A percentile compares a stretch with the other conserved stretches of the same genome.
phyloP scores from a whole-genome alignment of 2,113 vertebrate species.

The Apodemus sylvaticus region DNA sequence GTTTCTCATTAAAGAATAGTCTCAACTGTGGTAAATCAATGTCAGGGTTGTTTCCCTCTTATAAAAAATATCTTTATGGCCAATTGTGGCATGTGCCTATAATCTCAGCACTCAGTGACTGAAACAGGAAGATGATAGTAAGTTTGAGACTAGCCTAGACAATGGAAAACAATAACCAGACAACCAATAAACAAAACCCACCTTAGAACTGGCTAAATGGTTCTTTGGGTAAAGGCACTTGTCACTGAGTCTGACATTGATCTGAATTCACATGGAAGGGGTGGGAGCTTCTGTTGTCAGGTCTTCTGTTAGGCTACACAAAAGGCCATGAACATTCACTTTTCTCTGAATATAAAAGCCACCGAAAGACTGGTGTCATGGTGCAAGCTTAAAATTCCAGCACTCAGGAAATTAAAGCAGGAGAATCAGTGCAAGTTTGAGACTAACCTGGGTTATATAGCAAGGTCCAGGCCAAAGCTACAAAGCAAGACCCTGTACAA shows the following conservation, averaged over 20 bases:
- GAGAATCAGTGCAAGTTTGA: background rate
- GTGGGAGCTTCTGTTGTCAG: background rate
- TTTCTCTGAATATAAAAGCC: slow-evolving; percentile 15
- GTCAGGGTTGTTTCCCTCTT: background rate
- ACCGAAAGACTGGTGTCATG: background rate
- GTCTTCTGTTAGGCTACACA: slow-evolving; percentile 22
- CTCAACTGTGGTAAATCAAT: background rate
- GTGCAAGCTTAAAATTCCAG: background rate
- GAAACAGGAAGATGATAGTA: background rate
- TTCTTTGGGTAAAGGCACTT: background rate
- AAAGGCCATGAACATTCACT: slow-evolving; percentile 1
- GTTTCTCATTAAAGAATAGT: slow-evolving; percentile 64
- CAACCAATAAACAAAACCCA: background rate
- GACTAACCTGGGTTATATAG: background rate
- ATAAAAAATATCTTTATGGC: background rate
- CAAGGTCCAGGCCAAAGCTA: background rate
- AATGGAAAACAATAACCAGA: background rate
- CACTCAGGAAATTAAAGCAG: background rate
- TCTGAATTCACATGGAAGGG: background rate
- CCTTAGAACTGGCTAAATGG: background rate
- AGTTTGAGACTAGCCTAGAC: background rate
- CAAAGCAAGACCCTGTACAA: background rate
- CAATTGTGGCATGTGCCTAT: background rate
- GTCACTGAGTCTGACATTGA: background rate
- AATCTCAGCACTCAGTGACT: background rate